These are phyloP conservation scores for Ganaspis brasiliensis DNA, from an alignment of 2,888 invertebrate genomes.

Conservation along the genomic window DNA sequence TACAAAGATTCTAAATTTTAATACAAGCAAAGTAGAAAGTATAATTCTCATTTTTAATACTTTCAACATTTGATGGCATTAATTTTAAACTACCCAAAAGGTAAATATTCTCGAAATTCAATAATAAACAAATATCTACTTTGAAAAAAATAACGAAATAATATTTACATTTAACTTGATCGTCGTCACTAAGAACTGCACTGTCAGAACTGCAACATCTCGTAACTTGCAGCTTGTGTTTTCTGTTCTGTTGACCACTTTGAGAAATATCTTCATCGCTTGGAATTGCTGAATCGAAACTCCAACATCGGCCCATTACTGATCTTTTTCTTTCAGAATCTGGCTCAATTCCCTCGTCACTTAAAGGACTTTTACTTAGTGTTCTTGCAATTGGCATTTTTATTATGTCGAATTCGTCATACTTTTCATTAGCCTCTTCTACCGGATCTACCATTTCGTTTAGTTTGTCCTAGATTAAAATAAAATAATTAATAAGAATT, in stretches of 20 bases:
- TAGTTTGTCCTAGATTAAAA: slow-evolving; percentile 9
- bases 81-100: too few species aligned
- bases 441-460: slow-evolving; percentile 48
- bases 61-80: too few species aligned
- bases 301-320: slow-evolving; percentile 77
- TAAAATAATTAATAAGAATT: neutral
- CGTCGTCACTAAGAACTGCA: slow-evolving; percentile 82
- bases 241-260: slow-evolving; percentile 59
- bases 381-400: slow-evolving; percentile 67
- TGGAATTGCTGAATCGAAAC: slow-evolving; percentile 82
- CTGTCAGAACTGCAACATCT: slow-evolving; percentile 82
- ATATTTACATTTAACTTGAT: slow-evolving; percentile 75
- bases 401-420: slow-evolving; percentile 72
- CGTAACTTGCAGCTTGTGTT: slow-evolving; percentile 74
- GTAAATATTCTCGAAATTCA: too few species aligned
- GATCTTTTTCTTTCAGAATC: slow-evolving; percentile 68
- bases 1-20: too few species aligned
- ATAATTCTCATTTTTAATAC: too few species aligned
- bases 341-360: slow-evolving; percentile 77
- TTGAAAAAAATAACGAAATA: too few species aligned
- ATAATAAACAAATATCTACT: too few species aligned
- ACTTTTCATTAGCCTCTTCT: slow-evolving; percentile 69
- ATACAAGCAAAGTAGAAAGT: too few species aligned
- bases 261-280: slow-evolving; percentile 80
- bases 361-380: slow-evolving; percentile 73